Conservation (phyloP, 1,140 invertebrate species). For the Drosophila subpulchrella region DNA sequence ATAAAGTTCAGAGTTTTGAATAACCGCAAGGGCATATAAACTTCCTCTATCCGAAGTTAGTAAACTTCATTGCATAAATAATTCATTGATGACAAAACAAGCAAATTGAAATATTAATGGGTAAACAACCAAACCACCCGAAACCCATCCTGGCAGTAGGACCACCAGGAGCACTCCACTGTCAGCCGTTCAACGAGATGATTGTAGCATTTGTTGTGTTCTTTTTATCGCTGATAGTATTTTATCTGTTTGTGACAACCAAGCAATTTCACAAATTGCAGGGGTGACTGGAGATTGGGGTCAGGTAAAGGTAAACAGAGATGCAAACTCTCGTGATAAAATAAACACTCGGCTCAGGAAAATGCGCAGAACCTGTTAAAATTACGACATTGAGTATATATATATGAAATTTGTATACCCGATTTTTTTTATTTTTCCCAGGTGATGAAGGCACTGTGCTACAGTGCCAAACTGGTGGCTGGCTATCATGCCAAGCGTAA, state of each 20-base stretch:
- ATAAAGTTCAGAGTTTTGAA: not conserved
- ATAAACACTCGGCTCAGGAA: not conserved
- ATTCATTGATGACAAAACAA: slow-evolving; percentile 43
- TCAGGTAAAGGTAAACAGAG: slow-evolving; percentile 47
- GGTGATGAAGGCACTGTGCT: slow-evolving; percentile 89
- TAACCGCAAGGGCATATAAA: not conserved
- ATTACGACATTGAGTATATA: slow-evolving; percentile 1
- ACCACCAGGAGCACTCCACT: slow-evolving; percentile 16
- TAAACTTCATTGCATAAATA: slow-evolving; percentile 10
- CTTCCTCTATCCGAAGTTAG: not conserved
- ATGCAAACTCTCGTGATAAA: slow-evolving; percentile 8
- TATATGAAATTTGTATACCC: slow-evolving; percentile 13
- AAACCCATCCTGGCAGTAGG: not conserved
- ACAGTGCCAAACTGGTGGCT: slow-evolving; percentile 87
- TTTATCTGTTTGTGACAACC: slow-evolving; percentile 70
- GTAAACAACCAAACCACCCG: slow-evolving; percentile 19
- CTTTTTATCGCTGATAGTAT: slow-evolving; percentile 64
- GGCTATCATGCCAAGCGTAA: slow-evolving; percentile 85
- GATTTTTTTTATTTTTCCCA: slow-evolving; percentile 41
- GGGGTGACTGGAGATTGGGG: slow-evolving; percentile 41
- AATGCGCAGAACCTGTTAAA: not conserved
- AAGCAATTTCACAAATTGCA: slow-evolving; percentile 70
- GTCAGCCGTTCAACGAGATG: slow-evolving; percentile 38
- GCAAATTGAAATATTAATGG: slow-evolving; percentile 36
- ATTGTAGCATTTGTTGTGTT: slow-evolving; percentile 60